Percentiles rank a stretch among this genome's conserved stretches.
Evolutionary conservation across 2,888 invertebrate genomes (phyloP).

Genomic region (Matsumyia berberina): DNA sequence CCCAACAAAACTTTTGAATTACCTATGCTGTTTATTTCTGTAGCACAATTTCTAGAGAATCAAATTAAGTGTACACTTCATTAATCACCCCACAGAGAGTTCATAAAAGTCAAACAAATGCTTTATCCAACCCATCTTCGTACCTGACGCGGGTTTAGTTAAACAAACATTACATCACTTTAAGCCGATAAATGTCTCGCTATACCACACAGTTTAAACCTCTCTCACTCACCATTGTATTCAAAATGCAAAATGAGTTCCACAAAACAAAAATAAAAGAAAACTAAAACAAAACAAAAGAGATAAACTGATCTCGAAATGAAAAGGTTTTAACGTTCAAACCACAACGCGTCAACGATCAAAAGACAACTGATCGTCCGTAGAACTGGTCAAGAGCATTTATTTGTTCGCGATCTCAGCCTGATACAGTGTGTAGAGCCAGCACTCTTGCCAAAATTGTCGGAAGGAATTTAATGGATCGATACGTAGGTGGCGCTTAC

Average conservation of each 20-base stretch:
- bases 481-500: conserved; percentile 45
- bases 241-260: conserved; percentile 11
- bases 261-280: not conserved
- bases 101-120: conserved; percentile 16
- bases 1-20: too few relatives aligned
- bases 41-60: not conserved
- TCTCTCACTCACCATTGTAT: conserved; percentile 59
- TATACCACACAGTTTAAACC: not conserved
- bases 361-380: conserved; percentile 52
- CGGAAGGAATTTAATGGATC: conserved; percentile 35
- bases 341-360: conserved; percentile 45
- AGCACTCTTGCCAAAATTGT: conserved; percentile 50
- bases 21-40: not conserved
- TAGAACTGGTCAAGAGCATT: conserved; percentile 52
- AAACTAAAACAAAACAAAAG: not conserved
- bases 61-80: conserved; percentile 13
- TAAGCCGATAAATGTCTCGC: conserved; percentile 21
- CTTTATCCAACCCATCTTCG: not conserved
- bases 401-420: conserved; percentile 38
- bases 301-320: conserved; percentile 11
- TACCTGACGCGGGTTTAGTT: not conserved
- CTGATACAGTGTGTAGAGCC: too few relatives aligned
- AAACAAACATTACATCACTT: conserved; percentile 62
- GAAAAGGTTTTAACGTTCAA: conserved; percentile 31
- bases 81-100: conserved; percentile 20